These are phyloP conservation scores for Emydoidea blandingii DNA, from an alignment of 2,797 vertebrate genomes.

Conservation along the genomic window DNA sequence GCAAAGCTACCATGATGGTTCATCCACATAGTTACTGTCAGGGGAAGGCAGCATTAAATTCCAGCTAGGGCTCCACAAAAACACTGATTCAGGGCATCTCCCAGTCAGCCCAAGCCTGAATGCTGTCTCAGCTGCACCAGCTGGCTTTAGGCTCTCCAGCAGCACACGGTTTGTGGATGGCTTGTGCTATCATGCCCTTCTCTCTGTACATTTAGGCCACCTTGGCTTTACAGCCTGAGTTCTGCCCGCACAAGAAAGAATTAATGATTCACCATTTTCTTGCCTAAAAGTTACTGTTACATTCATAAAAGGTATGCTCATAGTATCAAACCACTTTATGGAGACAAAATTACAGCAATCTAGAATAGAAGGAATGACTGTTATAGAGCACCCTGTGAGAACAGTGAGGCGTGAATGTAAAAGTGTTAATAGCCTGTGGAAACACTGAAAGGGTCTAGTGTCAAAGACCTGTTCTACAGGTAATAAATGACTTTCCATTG, in stretches of 20 bases:
- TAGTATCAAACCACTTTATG: not conserved
- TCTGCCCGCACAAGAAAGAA: not conserved
- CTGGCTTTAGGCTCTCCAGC: too few species aligned
- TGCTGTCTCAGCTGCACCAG: not conserved
- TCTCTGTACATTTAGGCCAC: not conserved
- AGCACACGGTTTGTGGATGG: not conserved
- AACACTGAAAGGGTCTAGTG: not conserved
- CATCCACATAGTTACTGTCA: not conserved
- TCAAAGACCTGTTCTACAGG: not conserved
- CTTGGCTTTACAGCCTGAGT: not conserved
- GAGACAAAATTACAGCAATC: not conserved
- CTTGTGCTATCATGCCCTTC: not conserved
- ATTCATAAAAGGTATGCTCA: not conserved
- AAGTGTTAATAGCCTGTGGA: not conserved
- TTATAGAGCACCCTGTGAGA: too few species aligned
- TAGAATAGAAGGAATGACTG: too few species aligned
- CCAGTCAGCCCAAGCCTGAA: not conserved
- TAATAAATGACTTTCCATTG: not conserved
- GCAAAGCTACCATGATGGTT: not conserved
- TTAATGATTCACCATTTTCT: not conserved
- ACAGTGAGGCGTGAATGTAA: too few species aligned
- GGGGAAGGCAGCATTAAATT: not conserved
- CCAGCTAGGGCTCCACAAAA: not conserved
- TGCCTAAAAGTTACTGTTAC: not conserved
- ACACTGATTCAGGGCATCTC: not conserved